Base-by-base conservation (phyloP, 2,888 invertebrate genomes). In the Dynastes hyllus region DNA sequence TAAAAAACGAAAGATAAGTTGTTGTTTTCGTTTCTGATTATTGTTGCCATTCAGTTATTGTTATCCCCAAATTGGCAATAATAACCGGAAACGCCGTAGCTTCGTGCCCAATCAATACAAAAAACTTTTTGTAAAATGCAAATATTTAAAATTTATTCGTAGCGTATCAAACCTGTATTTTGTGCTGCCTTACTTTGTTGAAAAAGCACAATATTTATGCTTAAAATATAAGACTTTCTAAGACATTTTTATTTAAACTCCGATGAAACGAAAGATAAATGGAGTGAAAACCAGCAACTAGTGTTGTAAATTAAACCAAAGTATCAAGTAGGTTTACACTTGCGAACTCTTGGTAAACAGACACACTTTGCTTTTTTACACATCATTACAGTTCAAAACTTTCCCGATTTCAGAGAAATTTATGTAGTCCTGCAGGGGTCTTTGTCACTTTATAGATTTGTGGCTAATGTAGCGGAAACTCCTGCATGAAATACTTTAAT, bases 381-480 rank as follows among this genome's bases (percentile, higher is more conserved):
- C 86, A 85, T 86, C 86, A 86, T 86, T 86, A 86, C 85, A 86
- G 86, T 86, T 86, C 83, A 80, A 84, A 86, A 86, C 86, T 86
- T 86, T 86, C 83, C 83, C 86, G 86, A 86, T 86, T 86, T 85
- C 84, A 80, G 70, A 79, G 81, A 85, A 86, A 86, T 86, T 86
- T 86, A 86, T 86, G 84, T 81, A 84, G 85, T 84, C 84, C 82
- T 84, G 84, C 81, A 83, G 82, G 45, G 83, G 83, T 83, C 84
- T 83, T 82, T 84, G 84, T 83, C 84, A 82, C 83, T 82, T 83
- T 82, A 82, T 82, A 84, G 84, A 84, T 85, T 84, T 82, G 80
- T 70, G 77, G 82, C 83, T 84, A 86, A 86, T 86, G 86, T 86
- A 85, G 81, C 83, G 85, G 84, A 82, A 83, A 84, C 80, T 81